These are phyloP conservation scores for Synergus laeviventris DNA, from an alignment of 2,888 invertebrate species.

Conservation along the genomic window DNA sequence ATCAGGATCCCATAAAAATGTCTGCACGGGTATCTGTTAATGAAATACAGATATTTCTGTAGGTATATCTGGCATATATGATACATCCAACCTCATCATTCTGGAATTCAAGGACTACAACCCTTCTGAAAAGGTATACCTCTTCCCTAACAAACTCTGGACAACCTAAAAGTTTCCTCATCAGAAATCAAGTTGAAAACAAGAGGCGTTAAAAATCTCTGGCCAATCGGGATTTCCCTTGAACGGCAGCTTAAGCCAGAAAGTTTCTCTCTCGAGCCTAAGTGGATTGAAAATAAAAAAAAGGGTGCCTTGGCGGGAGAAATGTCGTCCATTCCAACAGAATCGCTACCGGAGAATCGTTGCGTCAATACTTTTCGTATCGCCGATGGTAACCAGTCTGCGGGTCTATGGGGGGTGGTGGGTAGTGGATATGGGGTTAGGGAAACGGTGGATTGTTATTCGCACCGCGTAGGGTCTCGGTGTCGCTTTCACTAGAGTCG, in stretches of 20 bases:
- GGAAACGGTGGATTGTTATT: conserved; percentile 70
- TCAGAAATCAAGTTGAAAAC: neutral
- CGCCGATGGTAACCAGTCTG: conserved; percentile 38
- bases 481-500: conserved; percentile 75
- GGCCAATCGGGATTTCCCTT: neutral
- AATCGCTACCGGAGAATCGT: conserved; percentile 46
- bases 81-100: no score
- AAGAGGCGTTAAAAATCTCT: conserved; percentile 22
- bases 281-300: conserved; percentile 71
- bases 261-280: conserved; percentile 62
- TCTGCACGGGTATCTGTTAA: no score
- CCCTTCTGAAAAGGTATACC: no score
- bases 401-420: conserved; percentile 45
- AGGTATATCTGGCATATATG: no score
- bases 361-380: conserved; percentile 67
- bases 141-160: no score
- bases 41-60: no score
- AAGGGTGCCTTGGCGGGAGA: conserved; percentile 53
- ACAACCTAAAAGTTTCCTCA: neutral
- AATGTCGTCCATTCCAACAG: conserved; percentile 58
- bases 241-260: conserved; percentile 49
- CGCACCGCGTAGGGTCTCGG: conserved; percentile 71
- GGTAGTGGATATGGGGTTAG: conserved; percentile 39
- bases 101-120: no score
- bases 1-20: no score